A percentile compares a stretch with the other conserved stretches of the same genome.
These are phyloP conservation scores for Pseudopleuronectes americanus DNA, from an alignment of 2,797 vertebrate species.

Conservation along the genomic window DNA sequence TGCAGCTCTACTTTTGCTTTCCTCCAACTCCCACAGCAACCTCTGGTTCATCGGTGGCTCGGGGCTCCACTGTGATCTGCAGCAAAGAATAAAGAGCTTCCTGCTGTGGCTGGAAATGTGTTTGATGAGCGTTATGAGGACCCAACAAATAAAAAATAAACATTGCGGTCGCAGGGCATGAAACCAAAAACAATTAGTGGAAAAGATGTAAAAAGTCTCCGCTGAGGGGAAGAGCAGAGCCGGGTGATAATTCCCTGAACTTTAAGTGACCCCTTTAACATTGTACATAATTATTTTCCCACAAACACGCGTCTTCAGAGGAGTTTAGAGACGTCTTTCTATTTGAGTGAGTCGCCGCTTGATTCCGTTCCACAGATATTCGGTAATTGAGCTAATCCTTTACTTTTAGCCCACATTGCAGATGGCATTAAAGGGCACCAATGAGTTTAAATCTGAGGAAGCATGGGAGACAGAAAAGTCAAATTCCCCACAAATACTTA, in stretches of 20 bases:
- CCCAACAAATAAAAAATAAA: too few relatives aligned
- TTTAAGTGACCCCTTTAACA: background rate
- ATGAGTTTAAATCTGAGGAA: constrained; percentile 32
- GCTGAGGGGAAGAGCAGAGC: background rate
- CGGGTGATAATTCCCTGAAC: background rate
- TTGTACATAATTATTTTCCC: background rate
- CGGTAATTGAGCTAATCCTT: background rate
- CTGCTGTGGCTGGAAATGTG: too few relatives aligned
- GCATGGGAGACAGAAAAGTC: background rate
- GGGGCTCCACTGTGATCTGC: too few relatives aligned
- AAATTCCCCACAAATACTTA: background rate
- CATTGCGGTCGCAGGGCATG: background rate
- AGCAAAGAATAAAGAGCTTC: too few relatives aligned
- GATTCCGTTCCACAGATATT: background rate
- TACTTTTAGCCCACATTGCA: constrained; percentile 5
- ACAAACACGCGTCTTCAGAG: background rate
- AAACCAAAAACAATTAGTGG: background rate
- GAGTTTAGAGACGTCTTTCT: background rate
- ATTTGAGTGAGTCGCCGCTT: background rate
- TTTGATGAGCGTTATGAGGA: too few relatives aligned
- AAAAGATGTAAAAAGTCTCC: too few relatives aligned
- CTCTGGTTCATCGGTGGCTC: too few relatives aligned
- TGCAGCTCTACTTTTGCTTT: too few relatives aligned
- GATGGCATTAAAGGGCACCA: constrained; percentile 13
- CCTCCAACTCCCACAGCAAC: too few relatives aligned